Evolutionary conservation across 2,113 vertebrate species (phyloP).

Genomic region (Ictalurus furcatus): DNA sequence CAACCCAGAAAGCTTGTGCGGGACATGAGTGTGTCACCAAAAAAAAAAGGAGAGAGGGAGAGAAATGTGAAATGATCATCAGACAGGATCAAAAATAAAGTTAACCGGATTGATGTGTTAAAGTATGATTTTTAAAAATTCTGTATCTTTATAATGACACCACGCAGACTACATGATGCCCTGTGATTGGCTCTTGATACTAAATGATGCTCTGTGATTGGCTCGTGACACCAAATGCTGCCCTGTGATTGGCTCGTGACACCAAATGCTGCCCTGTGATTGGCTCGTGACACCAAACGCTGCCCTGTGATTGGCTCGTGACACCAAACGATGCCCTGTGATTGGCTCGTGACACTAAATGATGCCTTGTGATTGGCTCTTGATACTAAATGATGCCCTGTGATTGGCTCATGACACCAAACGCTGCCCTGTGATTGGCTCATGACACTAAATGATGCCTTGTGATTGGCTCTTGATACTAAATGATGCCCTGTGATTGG

Average conservation of each 20-base stretch:
- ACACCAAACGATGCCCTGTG: not conserved
- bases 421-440: no score
- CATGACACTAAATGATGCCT: no score
- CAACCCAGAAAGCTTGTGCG: slow-evolving; percentile 30
- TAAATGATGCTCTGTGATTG: not conserved
- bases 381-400: no score
- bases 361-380: no score
- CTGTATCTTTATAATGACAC: not conserved
- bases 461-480: no score
- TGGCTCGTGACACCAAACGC: not conserved
- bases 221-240: not conserved
- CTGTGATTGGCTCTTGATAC: no score
- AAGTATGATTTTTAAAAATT: not conserved
- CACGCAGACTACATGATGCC: no score
- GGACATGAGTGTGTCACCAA: not conserved
- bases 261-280: not conserved
- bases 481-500: no score
- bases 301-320: not conserved
- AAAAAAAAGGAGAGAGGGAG: not conserved
- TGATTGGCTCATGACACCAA: no score
- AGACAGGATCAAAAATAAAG: slow-evolving; percentile 10
- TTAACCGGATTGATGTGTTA: not conserved
- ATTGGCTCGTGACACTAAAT: no score
- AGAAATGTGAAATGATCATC: not conserved
- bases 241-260: not conserved